Conservation (phyloP, 2,113 vertebrate genomes). For the Syngnathus scovelli region DNA sequence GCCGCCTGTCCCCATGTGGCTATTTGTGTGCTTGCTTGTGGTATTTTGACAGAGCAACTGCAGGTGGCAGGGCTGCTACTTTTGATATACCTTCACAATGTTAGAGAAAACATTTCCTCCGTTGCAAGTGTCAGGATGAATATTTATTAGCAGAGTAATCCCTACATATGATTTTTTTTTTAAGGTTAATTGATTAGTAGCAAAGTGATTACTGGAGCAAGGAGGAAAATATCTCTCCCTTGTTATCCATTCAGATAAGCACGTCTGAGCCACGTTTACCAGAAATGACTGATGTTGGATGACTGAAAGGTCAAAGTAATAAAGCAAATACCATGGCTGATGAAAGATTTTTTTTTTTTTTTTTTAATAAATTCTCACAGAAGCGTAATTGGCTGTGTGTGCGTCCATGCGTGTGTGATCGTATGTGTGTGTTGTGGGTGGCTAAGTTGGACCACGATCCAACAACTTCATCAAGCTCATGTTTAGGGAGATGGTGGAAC, state of each 20-base stretch:
- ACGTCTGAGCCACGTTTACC: neutral
- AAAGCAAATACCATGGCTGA: neutral
- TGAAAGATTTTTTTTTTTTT: neutral
- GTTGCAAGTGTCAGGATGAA: neutral
- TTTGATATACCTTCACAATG: neutral
- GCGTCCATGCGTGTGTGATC: too few relatives aligned
- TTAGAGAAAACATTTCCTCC: too few relatives aligned
- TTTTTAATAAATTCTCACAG: constrained; percentile 4
- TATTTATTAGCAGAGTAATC: constrained; percentile 24
- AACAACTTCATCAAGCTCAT: too few relatives aligned
- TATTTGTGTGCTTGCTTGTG: constrained; percentile 1
- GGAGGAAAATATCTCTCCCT: neutral
- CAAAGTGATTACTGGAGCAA: neutral
- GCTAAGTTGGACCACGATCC: neutral
- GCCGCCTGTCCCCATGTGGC: neutral
- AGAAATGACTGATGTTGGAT: neutral
- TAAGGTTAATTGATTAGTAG: constrained; percentile 1
- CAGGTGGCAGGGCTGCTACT: neutral
- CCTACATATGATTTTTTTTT: neutral
- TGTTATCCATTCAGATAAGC: constrained; percentile 3
- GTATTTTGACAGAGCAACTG: neutral
- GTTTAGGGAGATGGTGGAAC: too few relatives aligned
- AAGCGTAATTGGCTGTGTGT: neutral
- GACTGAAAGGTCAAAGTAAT: constrained; percentile 2
- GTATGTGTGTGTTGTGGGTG: neutral